Conservation (phyloP, 1,140 invertebrate species). For the Gonatopus flavifemur region DNA sequence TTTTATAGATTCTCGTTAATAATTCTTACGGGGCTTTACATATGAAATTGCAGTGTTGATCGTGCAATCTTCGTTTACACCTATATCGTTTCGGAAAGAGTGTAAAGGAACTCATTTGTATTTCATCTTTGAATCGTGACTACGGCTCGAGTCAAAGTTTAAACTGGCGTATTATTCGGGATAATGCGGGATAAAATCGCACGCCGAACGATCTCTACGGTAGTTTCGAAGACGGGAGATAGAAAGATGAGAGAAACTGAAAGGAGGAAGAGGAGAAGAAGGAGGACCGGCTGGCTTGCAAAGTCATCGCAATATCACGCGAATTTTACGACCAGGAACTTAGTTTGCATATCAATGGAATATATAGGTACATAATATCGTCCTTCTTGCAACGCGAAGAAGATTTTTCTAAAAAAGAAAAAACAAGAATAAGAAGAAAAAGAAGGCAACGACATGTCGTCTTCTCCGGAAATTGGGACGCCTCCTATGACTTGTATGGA, state of each 20-base stretch:
- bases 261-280: background rate
- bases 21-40: no score
- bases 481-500: no score
- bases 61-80: no score
- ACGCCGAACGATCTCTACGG: slow-evolving; percentile 26
- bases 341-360: slow-evolving; percentile 49
- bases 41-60: no score
- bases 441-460: slow-evolving; percentile 8
- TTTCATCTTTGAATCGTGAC: slow-evolving; percentile 41
- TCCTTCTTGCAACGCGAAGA: background rate
- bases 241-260: background rate
- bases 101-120: slow-evolving; percentile 34
- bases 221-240: slow-evolving; percentile 25
- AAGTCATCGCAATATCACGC: slow-evolving; percentile 39
- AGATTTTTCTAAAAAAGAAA: slow-evolving; percentile 23
- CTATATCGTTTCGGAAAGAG: no score
- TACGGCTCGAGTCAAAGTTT: slow-evolving; percentile 43
- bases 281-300: slow-evolving; percentile 11
- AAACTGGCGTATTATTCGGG: slow-evolving; percentile 44
- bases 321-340: slow-evolving; percentile 45
- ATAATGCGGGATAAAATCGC: slow-evolving; percentile 46
- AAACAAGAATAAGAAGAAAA: no score
- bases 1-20: background rate
- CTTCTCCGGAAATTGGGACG: slow-evolving; percentile 27
- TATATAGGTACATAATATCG: slow-evolving; percentile 10